Conservation (phyloP, 1,140 invertebrate species). For the Tribolium castaneum region DNA sequence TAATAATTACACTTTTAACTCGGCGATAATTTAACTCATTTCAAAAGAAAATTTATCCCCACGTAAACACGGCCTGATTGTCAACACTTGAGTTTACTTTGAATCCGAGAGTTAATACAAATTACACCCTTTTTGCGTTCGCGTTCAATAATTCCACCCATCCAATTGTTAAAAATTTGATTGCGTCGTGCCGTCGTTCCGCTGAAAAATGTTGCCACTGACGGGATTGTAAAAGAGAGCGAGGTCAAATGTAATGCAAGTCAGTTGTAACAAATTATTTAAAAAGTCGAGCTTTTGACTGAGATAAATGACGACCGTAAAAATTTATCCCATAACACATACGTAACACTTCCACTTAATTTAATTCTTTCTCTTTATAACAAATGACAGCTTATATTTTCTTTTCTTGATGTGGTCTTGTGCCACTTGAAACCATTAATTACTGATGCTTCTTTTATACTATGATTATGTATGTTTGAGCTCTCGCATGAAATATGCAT, state of each 20-base stretch:
- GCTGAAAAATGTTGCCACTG: slow-evolving; percentile 16
- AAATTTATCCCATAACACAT: slow-evolving; percentile 37
- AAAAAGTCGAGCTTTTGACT: slow-evolving; percentile 32
- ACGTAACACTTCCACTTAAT: slow-evolving; percentile 34
- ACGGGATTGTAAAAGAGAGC: slow-evolving; percentile 30
- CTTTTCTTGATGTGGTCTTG: background rate
- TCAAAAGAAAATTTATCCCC: no score
- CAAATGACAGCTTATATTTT: background rate
- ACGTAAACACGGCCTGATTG: no score
- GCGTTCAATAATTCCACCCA: background rate
- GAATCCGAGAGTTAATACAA: no score
- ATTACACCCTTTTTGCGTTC: background rate
- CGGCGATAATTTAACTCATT: no score
- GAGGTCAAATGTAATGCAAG: slow-evolving; percentile 36
- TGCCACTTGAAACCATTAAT: background rate
- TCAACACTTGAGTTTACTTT: no score
- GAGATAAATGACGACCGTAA: slow-evolving; percentile 19
- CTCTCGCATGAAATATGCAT: slow-evolving; percentile 22
- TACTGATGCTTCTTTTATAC: background rate
- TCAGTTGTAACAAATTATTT: slow-evolving; percentile 39
- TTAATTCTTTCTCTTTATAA: slow-evolving; percentile 13
- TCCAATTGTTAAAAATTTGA: slow-evolving; percentile 29
- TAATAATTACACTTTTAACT: background rate
- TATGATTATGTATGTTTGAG: slow-evolving; percentile 4
- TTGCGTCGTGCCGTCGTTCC: background rate